Conservation (phyloP, 2,888 invertebrate genomes). For the Podabrus alpinus region DNA sequence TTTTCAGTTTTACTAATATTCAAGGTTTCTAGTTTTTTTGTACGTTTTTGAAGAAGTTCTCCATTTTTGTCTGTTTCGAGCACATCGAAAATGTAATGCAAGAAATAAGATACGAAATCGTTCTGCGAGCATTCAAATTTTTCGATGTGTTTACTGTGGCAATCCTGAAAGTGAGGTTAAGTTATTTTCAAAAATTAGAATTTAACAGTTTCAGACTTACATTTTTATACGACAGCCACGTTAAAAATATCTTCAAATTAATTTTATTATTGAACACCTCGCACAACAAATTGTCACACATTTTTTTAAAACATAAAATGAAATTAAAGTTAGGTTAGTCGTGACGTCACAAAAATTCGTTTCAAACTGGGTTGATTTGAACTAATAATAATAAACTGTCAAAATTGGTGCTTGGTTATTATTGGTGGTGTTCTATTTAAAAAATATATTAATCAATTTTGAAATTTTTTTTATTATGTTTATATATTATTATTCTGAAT, state of each 20-base stretch:
- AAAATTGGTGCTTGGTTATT: not conserved
- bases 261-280: constrained; percentile 57
- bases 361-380: not conserved
- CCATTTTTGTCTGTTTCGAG: constrained; percentile 31
- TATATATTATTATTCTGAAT: no score
- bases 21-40: not conserved
- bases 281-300: constrained; percentile 59
- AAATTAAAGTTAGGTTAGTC: not conserved
- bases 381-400: not conserved
- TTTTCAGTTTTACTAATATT: not conserved
- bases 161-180: constrained; percentile 43
- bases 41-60: not conserved
- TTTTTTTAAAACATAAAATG: constrained; percentile 41
- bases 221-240: constrained; percentile 57
- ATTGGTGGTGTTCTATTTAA: no score
- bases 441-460: no score
- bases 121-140: constrained; percentile 38
- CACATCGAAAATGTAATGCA: constrained; percentile 51
- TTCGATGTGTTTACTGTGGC: not conserved
- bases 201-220: constrained; percentile 53
- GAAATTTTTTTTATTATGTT: no score
- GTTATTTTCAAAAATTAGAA: constrained; percentile 12
- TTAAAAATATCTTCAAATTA: constrained; percentile 51
- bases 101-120: constrained; percentile 50
- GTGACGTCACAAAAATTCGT: not conserved